Evolutionary conservation across 2,888 invertebrate species (phyloP).

Genomic region (Resseliella maxima): DNA sequence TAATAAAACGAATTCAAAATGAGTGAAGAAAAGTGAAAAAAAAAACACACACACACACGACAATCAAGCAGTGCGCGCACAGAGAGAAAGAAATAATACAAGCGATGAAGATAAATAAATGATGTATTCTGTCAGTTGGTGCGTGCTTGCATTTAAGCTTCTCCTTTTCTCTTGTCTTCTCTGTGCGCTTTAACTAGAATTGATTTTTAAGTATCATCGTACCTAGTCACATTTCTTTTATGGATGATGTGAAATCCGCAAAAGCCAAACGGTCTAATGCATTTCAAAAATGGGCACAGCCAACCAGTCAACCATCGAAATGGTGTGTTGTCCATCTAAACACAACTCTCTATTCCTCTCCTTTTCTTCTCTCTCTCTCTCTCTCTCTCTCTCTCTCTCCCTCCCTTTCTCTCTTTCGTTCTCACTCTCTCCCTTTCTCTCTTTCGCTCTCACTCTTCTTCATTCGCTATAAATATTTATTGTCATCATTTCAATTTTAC

Average conservation of each 20-base stretch:
- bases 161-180: neutral
- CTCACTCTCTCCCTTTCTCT: too few species aligned
- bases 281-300: slow-evolving; percentile 23
- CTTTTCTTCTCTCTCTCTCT: neutral
- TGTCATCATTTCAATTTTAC: slow-evolving; percentile 48
- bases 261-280: slow-evolving; percentile 54
- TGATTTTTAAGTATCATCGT: slow-evolving; percentile 32
- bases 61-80: too few species aligned
- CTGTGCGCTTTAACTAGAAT: neutral
- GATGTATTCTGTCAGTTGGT: slow-evolving; percentile 43
- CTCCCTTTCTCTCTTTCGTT: too few species aligned
- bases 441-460: too few species aligned
- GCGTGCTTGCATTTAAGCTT: slow-evolving; percentile 24
- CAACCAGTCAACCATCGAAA: neutral
- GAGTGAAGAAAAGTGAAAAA: neutral
- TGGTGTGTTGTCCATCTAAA: neutral
- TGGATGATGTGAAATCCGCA: neutral
- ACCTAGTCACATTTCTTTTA: slow-evolving; percentile 1
- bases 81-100: neutral
- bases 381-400: neutral
- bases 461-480: slow-evolving; percentile 48
- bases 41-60: neutral
- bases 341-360: too few species aligned
- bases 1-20: slow-evolving; percentile 28
- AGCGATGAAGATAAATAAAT: slow-evolving; percentile 34